Base-by-base conservation (phyloP, 2,888 invertebrate species). In the Trypoxylon attenuatum region DNA sequence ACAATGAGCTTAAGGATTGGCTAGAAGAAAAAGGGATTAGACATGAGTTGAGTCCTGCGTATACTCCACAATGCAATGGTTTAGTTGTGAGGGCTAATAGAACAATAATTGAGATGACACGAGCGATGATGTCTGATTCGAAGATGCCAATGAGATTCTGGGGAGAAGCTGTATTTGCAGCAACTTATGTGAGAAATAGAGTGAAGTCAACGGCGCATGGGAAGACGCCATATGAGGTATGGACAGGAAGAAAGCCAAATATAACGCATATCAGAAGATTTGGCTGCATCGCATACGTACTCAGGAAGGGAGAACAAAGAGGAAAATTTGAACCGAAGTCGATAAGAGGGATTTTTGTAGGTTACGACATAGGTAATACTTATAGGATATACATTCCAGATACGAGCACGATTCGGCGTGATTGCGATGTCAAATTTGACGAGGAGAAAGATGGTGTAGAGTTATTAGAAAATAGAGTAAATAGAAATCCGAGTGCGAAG, bases 171-270 rank as follows among this genome's bases (percentile, higher is more conserved):
- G 25, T 25, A 0, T 15, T n/a, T 27, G n/a, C 45, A 0, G 25
- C 62, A 1, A 27, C 2, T n/a, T 22, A 56, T 15, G 23, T 47
- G 2, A 27, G 13, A 10, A 62, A 62, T 10, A 6, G 46, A 8
- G 25, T 22, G 0, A 60, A 49, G 13, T 60, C 59, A 13, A 33
- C n/a, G 1, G 38, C 52, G 0, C 41, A 53, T 18, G 49, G 39
- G 25, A 43, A 41, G 6, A 52, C 52, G 2, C 52, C 52, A n/a
- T 59, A 29, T n/a, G 53, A 59, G 47, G 18, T n/a, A n/a, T n/a
- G n/a, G n/a, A n/a, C n/a, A n/a, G n/a, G n/a, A n/a, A n/a, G n/a
- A n/a, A n/a, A n/a, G 18, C 46, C 29, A 2, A 47, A 49, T 15
- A 18, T 60, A 1, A 10, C n/a, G 2, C 10, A 60, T 16, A 13